Conservation (phyloP, 2,113 vertebrate genomes). For the Corythornis cristatus region DNA sequence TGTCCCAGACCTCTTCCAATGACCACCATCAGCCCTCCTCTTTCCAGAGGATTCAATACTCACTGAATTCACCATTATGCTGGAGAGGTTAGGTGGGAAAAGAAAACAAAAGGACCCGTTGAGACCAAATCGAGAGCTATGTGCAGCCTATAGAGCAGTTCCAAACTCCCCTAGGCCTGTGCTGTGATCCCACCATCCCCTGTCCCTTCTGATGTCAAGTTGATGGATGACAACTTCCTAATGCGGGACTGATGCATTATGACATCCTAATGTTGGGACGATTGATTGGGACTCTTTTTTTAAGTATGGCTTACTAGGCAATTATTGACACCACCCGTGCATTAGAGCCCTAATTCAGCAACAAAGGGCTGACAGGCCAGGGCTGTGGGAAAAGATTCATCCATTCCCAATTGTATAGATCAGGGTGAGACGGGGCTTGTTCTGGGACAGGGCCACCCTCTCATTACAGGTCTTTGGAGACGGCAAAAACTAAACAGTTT, state of each 20-base stretch:
- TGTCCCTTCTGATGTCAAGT: constrained; percentile 38
- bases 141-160: background rate
- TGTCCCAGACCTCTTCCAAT: background rate
- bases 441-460: constrained; percentile 49
- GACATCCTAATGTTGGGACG: constrained; percentile 65
- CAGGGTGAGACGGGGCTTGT: constrained; percentile 27
- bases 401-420: constrained; percentile 57
- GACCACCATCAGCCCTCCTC: background rate
- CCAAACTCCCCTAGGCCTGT: background rate
- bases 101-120: background rate
- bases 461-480: constrained; percentile 71
- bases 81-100: background rate
- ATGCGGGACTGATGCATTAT: constrained; percentile 59
- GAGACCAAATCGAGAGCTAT: background rate
- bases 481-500: constrained; percentile 73
- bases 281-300: constrained; percentile 68
- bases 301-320: constrained; percentile 66
- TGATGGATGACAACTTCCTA: constrained; percentile 65
- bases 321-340: constrained; percentile 46
- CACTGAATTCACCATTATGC: background rate
- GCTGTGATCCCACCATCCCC: constrained; percentile 17
- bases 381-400: constrained; percentile 42
- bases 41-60: background rate
- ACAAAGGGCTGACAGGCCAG: constrained; percentile 27
- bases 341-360: constrained; percentile 51